Evolutionary conservation across 1,140 invertebrate species (phyloP), one percentile per base, ranked within the genome.

Genomic region (Drosophila simulans): DNA sequence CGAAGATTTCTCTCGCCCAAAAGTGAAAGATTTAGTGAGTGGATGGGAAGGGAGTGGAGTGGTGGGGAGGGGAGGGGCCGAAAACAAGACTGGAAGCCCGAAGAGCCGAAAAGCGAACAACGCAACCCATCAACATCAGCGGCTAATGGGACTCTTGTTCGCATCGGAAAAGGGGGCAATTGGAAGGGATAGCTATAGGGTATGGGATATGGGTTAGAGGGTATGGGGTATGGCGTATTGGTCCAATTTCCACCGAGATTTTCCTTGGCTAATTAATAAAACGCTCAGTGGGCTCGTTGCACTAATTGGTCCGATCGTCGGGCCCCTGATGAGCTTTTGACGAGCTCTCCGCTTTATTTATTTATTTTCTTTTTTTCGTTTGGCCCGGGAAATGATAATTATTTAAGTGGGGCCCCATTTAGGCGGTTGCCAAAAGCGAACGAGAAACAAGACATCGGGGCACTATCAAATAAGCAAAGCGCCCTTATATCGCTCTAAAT

Each of bases 341-440:
- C 83, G 83, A 88, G 83, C 82, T 52, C 22, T 17, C 22, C 17
- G 2, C 17, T 74, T 49, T 31, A 31, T 31, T 31, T 31, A 31
- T 31, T 31, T 31, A 39, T 37, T 37, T 37, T 12, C 4, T 4
- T 37, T 39, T 39, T 39, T 37, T 37, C 13, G 37, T 42, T 54
- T 80, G 71, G 65, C 62, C 70, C 80, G 83, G 83, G 79, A 88
- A 88, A 52, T 52, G 79, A 89, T 88, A 88, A 88, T 89, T 88
- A 88, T 89, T 89, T 88, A 88, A 89, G 83, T 88, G 83, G 70
- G 57, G 70, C 11, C 75, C 65, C 82, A 79, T 86, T 86, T 83
- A 83, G 65, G 40, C 71, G 34, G 51, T 56, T 70, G 76, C 72
- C 77, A 83, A 83, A 82, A 80, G 63, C 57, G 66, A 77, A 39